phyloP scores from a whole-genome alignment of 2,797 vertebrate genomes.

The Fistularia commersonii region DNA sequence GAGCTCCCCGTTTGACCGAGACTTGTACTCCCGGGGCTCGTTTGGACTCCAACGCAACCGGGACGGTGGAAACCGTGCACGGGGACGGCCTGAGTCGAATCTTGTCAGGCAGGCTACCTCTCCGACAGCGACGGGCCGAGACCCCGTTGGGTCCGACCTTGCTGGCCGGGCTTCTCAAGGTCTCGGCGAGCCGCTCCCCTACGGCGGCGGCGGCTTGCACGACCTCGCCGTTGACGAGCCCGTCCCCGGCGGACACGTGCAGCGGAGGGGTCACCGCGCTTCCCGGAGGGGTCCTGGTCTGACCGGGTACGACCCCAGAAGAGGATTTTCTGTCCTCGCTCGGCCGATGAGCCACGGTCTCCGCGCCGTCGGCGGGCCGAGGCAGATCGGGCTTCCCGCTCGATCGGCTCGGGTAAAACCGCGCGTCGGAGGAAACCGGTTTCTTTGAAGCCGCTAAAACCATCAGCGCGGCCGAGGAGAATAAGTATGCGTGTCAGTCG shows the following conservation, averaged over 20 bases:
- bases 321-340: slow-evolving; percentile 5
- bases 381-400: too few relatives aligned
- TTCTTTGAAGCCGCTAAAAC: too few relatives aligned
- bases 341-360: background rate
- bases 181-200: slow-evolving; percentile 16
- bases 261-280: slow-evolving; percentile 17
- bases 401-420: too few relatives aligned
- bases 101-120: slow-evolving; percentile 43
- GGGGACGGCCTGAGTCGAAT: slow-evolving; percentile 39
- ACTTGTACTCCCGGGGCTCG: too few relatives aligned
- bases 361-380: too few relatives aligned
- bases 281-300: slow-evolving; percentile 15
- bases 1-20: too few relatives aligned
- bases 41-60: too few relatives aligned
- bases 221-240: slow-evolving; percentile 38
- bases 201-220: slow-evolving; percentile 29
- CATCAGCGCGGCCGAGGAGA: too few relatives aligned
- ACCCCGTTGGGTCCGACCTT: slow-evolving; percentile 30
- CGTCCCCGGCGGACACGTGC: slow-evolving; percentile 27
- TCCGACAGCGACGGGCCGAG: slow-evolving; percentile 18
- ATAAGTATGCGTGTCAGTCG: too few relatives aligned
- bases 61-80: too few relatives aligned
- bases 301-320: background rate
- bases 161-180: slow-evolving; percentile 30
- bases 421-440: too few relatives aligned